A percentile compares a stretch with the other conserved stretches of the same genome.
These are phyloP conservation scores for Aricia artaxerxes DNA, from an alignment of 2,888 invertebrate genomes.

Conservation along the genomic window DNA sequence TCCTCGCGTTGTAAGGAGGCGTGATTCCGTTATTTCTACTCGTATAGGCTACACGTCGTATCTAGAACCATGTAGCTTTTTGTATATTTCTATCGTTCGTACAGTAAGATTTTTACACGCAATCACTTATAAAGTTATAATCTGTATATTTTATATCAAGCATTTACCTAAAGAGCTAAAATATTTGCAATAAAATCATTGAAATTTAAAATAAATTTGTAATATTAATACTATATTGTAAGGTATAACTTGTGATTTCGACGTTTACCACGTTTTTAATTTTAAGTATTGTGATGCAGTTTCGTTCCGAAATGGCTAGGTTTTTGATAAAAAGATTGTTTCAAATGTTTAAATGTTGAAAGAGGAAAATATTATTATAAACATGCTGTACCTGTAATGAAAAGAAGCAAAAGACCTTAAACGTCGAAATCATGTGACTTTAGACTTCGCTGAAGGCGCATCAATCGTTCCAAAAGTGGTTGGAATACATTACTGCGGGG, in stretches of 20 bases:
- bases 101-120: slow-evolving; percentile 69
- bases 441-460: neutral
- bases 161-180: slow-evolving; percentile 49
- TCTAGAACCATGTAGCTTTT: slow-evolving; percentile 71
- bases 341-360: neutral
- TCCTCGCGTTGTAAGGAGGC: slow-evolving; percentile 52
- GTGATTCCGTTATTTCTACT: slow-evolving; percentile 43
- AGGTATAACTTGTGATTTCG: slow-evolving; percentile 31
- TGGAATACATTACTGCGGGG: neutral
- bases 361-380: neutral
- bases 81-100: slow-evolving; percentile 75
- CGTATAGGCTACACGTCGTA: slow-evolving; percentile 50
- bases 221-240: slow-evolving; percentile 17
- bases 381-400: neutral
- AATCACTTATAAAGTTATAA: slow-evolving; percentile 63
- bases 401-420: neutral
- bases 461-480: neutral
- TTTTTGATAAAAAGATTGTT: neutral
- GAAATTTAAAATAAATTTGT: slow-evolving; percentile 19
- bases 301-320: neutral
- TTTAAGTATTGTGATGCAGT: neutral
- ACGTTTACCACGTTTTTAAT: slow-evolving; percentile 13
- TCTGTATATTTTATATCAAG: slow-evolving; percentile 69
- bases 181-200: slow-evolving; percentile 38
- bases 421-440: slow-evolving; percentile 29